Percentiles rank a stretch among this genome's conserved stretches.
phyloP scores from a whole-genome alignment of 2,113 vertebrate genomes.

The Physeter macrocephalus region DNA sequence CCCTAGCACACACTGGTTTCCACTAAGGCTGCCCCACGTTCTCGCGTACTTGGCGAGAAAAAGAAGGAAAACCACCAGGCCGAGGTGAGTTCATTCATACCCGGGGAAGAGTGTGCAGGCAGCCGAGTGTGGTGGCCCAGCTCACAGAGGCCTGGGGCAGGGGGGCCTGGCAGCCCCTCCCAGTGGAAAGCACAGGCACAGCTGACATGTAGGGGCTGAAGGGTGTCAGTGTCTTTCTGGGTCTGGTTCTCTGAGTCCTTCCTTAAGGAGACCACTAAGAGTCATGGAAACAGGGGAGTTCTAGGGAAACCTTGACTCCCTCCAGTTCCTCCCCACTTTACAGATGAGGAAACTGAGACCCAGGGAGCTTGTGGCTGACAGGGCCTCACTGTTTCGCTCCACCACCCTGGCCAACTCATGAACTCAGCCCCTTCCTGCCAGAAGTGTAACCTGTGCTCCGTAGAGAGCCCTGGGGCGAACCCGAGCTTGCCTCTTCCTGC shows the following conservation, averaged over 20 bases:
- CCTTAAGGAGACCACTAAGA: not conserved
- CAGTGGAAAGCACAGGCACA: not conserved
- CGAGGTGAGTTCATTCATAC: not conserved
- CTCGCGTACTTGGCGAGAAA: not conserved
- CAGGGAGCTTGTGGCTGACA: not conserved
- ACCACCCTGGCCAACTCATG: too few relatives aligned
- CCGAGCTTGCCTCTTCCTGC: not conserved
- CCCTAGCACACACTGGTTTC: not conserved
- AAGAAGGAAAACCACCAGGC: not conserved
- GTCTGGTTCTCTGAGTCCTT: not conserved
- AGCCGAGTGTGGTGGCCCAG: rapidly evolving
- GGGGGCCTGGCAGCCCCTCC: too few relatives aligned
- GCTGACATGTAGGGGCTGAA: not conserved
- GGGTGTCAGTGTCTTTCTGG: rapidly evolving
- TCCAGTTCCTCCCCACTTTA: not conserved
- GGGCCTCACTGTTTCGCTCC: not conserved
- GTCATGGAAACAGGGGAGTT: not conserved
- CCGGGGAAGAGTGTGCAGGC: not conserved
- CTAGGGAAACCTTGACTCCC: not conserved
- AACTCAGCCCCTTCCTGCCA: not conserved
- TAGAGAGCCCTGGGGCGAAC: not conserved
- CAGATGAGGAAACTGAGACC: not conserved
- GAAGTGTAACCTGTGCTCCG: not conserved
- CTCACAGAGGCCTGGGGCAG: not conserved
- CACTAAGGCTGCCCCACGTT: not conserved